Evolutionary conservation across 2,113 vertebrate species (phyloP).

Genomic region (Chascanopsetta lugubris): DNA sequence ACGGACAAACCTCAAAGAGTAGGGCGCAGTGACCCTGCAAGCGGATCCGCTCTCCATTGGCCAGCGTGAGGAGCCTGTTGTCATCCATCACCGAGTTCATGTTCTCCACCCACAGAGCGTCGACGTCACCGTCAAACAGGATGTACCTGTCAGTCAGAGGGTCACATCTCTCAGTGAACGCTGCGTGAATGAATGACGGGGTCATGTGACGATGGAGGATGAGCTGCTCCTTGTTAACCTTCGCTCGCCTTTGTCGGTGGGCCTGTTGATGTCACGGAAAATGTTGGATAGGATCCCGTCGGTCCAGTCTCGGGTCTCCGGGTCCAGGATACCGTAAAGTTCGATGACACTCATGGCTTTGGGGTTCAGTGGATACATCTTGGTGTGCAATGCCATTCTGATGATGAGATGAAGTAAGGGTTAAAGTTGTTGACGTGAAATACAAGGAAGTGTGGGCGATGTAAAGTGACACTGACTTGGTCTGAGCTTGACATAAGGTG

Average conservation of each 20-base stretch:
- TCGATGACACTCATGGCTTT: constrained; percentile 96
- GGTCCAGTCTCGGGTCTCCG: constrained; percentile 92
- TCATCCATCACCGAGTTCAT: constrained; percentile 99
- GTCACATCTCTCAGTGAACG: background rate
- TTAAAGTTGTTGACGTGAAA: background rate
- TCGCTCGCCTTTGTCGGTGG: constrained; percentile 91
- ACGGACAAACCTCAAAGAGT: constrained; percentile 92
- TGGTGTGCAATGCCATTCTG: constrained; percentile 90
- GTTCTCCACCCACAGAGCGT: constrained; percentile 98
- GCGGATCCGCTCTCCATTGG: constrained; percentile 94
- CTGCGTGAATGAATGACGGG: background rate
- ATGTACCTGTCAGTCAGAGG: constrained; percentile 85
- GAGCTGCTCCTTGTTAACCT: constrained; percentile 74
- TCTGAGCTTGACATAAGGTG: constrained; percentile 92
- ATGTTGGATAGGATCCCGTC: constrained; percentile 97
- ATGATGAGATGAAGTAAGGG: constrained; percentile 12
- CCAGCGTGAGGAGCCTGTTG: constrained; percentile 94
- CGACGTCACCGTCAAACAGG: constrained; percentile 96
- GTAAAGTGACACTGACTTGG: constrained; percentile 86
- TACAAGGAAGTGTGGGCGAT: background rate
- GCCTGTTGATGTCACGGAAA: constrained; percentile 94
- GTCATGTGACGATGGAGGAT: background rate
- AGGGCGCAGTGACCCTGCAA: constrained; percentile 92
- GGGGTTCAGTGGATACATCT: constrained; percentile 90
- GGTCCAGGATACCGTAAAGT: constrained; percentile 93